phyloP scores from a whole-genome alignment of 2,113 vertebrate genomes.

The Tragelaphus imberbis region DNA sequence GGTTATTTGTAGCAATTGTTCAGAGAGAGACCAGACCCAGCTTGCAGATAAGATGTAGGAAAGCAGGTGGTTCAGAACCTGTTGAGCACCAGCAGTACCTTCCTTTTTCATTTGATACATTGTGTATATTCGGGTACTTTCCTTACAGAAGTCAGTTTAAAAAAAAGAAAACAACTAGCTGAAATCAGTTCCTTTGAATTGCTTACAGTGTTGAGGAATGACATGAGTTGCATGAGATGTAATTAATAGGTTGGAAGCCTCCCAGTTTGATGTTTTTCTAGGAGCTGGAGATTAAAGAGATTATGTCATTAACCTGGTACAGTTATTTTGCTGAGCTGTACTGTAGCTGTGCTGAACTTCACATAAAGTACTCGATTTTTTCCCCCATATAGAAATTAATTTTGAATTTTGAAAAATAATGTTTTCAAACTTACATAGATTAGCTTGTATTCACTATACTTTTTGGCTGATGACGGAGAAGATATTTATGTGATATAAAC shows the following conservation, averaged over 20 bases:
- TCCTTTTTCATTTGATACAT: not conserved
- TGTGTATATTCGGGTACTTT: not conserved
- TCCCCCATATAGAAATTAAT: not conserved
- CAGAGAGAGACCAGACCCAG: not conserved
- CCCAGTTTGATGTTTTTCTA: not conserved
- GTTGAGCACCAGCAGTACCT: not conserved
- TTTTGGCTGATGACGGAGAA: not conserved
- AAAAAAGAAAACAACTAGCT: not conserved
- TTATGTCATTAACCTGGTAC: not conserved
- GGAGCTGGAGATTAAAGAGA: not conserved
- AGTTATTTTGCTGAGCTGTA: not conserved
- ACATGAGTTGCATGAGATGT: not conserved
- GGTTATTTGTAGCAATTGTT: not conserved
- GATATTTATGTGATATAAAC: not conserved
- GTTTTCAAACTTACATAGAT: not conserved
- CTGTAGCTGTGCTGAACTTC: not conserved
- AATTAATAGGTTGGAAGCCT: not conserved
- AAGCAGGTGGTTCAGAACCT: not conserved
- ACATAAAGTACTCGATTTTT: not conserved
- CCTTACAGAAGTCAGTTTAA: not conserved
- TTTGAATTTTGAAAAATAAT: constrained; percentile 1
- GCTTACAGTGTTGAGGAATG: not conserved
- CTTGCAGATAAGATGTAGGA: not conserved
- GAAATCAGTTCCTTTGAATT: not conserved
- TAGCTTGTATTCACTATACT: not conserved